Conservation (phyloP, 2,797 vertebrate species). For the Arctocebus calabarensis region DNA sequence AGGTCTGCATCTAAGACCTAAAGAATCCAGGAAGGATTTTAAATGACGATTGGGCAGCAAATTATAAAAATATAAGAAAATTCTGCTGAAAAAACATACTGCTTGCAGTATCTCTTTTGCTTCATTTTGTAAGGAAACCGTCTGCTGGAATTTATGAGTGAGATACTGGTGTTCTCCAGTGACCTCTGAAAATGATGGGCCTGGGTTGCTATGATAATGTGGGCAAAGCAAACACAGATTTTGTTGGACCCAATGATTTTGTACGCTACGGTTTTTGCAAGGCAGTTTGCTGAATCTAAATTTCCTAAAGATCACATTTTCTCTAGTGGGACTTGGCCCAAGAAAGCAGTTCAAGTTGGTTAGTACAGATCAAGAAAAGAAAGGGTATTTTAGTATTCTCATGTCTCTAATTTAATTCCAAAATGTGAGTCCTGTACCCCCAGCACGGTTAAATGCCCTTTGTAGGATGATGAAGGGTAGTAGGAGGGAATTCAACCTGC, state of each 20-base stretch:
- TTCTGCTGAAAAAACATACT: neutral
- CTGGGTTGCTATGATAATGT: neutral
- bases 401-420: conserved; percentile 77
- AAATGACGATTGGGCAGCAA: neutral
- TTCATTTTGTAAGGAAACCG: conserved; percentile 5
- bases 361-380: conserved; percentile 40
- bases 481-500: conserved; percentile 79
- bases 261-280: neutral
- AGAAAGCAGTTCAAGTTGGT: conserved; percentile 61
- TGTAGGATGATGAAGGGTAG: conserved; percentile 57
- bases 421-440: conserved; percentile 56
- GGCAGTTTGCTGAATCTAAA: neutral
- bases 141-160: conserved; percentile 5
- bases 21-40: conserved; percentile 20
- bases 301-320: conserved; percentile 53
- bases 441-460: conserved; percentile 71
- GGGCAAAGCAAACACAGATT: neutral
- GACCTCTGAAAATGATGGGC: neutral
- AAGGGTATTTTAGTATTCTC: conserved; percentile 53
- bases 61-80: neutral
- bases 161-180: neutral
- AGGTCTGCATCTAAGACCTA: neutral
- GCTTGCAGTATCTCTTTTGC: neutral
- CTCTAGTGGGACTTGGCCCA: conserved; percentile 53
- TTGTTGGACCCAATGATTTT: neutral